Evolutionary conservation across 1,140 invertebrate species (phyloP), one percentile per base, ranked within the genome.

Genomic region (Colletes latitarsis): DNA sequence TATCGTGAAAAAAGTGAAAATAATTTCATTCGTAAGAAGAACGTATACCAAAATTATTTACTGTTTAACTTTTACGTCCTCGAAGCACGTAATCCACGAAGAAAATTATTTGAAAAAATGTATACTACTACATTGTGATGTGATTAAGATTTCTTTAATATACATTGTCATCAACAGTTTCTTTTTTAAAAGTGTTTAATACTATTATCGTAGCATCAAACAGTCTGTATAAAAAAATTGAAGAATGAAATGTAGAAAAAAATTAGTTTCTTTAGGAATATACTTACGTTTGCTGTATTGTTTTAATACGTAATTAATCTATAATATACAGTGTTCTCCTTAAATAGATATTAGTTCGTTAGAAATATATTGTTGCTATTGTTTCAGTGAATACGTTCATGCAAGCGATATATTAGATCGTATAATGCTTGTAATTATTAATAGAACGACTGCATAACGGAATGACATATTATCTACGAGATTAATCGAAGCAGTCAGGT

Each of bases 401-500:
- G 62, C 41, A 77, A 82, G 76, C 75, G 72, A 60, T 82, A 83
- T 79, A 75, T n/a, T 75, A 72, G 53, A 63, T 82, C 49, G 46
- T n/a, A 55, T 64, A 82, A 86, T 85, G 70, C 62, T 81, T 70
- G 64, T 72, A 71, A 80, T 70, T 81, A 72, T 86, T 43, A 81
- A 83, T 81, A 64, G 76, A 79, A 82, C 63, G 63, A 79, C 84
- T 86, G 81, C 76, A 71, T 63, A 83, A 86, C 71, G 77, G 43
- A 83, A 86, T 69, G 72, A 74, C 49, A 82, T 64, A 69, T 66
- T 82, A 71, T 72, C 71, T 79, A 75, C 58, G 67, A 75, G 58
- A 86, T 87, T 63, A 82, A 76, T 88, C 78, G 77, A 81, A 87
- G 85, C 77, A 88, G 73, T 89, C 88, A 89, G 88, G 88, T 89